Evolutionary conservation across 2,888 invertebrate species (phyloP).

Genomic region (Hybos culiciformis): DNA sequence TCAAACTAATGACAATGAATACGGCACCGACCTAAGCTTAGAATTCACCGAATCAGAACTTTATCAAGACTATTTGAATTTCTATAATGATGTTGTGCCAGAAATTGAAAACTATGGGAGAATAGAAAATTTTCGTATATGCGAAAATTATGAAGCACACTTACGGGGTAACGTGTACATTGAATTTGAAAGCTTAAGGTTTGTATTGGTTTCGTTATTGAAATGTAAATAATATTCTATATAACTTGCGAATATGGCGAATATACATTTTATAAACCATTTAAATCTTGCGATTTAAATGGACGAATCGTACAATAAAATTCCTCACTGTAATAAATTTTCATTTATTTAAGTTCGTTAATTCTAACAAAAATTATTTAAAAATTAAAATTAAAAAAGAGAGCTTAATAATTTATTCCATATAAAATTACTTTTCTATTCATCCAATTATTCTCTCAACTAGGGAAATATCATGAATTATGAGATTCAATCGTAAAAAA

Average conservation of each 20-base stretch:
- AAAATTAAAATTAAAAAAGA: too few species aligned
- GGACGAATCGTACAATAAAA: too few species aligned
- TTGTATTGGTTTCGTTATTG: neutral
- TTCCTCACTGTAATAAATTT: too few species aligned
- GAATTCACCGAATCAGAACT: constrained; percentile 77
- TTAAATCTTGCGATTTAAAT: too few species aligned
- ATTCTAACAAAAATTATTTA: too few species aligned
- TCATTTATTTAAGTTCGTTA: too few species aligned
- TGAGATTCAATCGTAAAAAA: too few species aligned
- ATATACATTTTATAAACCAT: neutral
- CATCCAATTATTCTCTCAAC: too few species aligned
- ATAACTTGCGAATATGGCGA: neutral
- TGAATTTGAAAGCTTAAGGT: constrained; percentile 50
- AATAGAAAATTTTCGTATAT: constrained; percentile 52
- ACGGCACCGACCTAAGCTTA: constrained; percentile 64
- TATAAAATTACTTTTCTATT: too few species aligned
- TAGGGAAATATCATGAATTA: too few species aligned
- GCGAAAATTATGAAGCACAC: constrained; percentile 74
- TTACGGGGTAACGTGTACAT: constrained; percentile 83
- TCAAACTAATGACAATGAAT: constrained; percentile 56
- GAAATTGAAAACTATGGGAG: constrained; percentile 66
- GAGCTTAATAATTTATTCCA: too few species aligned
- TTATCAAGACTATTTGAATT: constrained; percentile 64
- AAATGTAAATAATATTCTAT: neutral
- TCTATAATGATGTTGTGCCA: constrained; percentile 70